Evolutionary conservation across 2,888 invertebrate genomes (phyloP).

Genomic region (Cynaeus angustus): DNA sequence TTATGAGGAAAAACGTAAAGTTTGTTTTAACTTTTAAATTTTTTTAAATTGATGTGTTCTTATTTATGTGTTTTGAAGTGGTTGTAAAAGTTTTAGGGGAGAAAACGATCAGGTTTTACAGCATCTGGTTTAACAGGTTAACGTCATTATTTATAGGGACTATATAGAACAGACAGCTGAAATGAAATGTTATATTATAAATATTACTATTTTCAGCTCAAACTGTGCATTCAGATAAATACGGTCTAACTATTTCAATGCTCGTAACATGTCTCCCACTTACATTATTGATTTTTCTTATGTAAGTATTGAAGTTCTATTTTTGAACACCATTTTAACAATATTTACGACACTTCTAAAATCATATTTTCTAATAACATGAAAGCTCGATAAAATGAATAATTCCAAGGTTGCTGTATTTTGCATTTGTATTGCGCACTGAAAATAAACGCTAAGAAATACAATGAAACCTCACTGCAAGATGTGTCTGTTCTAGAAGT

Average conservation of each 20-base stretch:
- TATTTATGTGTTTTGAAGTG: conserved; percentile 1
- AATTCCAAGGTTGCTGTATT: conserved; percentile 10
- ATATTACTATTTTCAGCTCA: no score
- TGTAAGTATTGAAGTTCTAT: neutral
- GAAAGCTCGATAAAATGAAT: neutral
- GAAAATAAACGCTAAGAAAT: neutral
- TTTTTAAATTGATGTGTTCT: conserved; percentile 3
- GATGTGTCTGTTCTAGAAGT: neutral
- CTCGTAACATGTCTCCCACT: neutral
- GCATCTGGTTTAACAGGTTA: no score
- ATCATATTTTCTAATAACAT: no score
- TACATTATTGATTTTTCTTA: neutral
- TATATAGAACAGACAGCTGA: no score
- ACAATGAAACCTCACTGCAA: conserved; percentile 2
- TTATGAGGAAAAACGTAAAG: neutral
- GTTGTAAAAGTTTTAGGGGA: neutral
- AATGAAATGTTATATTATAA: no score
- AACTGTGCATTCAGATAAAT: neutral
- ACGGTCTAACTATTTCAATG: neutral
- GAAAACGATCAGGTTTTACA: no score
- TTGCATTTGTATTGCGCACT: conserved; percentile 17
- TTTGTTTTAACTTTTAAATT: conserved; percentile 4
- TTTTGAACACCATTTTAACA: neutral
- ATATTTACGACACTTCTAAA: neutral
- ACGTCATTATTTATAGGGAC: no score